Percentiles rank a stretch among this genome's conserved stretches.
Conservation (phyloP, 2,888 invertebrate genomes). For the Dichetophora obliterata region DNA sequence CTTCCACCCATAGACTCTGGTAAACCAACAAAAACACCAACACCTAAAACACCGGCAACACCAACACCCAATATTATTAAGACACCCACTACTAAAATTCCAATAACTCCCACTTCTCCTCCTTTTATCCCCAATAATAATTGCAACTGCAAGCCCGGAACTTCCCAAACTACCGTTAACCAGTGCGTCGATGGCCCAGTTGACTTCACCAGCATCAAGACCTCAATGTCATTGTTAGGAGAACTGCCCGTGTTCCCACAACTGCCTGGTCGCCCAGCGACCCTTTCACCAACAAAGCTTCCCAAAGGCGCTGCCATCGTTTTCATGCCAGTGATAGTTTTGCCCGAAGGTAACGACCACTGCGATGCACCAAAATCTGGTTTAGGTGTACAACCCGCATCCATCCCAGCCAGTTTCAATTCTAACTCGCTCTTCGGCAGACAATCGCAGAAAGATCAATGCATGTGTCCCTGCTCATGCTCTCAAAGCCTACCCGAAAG, state of each 20-base stretch:
- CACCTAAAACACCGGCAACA: neutral
- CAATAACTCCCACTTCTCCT: conserved; percentile 66
- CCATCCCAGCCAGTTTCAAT: conserved; percentile 59
- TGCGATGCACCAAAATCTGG: conserved; percentile 61
- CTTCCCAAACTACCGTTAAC: conserved; percentile 37
- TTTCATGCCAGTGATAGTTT: conserved; percentile 79
- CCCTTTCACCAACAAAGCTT: conserved; percentile 67
- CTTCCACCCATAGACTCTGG: conserved; percentile 72
- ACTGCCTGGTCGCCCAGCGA: conserved; percentile 64
- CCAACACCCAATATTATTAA: neutral
- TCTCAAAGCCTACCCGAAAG: conserved; percentile 63
- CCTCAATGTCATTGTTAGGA: conserved; percentile 65
- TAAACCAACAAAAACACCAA: conserved; percentile 52
- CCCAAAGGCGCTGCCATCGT: conserved; percentile 76
- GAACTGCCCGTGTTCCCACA: conserved; percentile 66
- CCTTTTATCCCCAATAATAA: conserved; percentile 6
- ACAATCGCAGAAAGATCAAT: conserved; percentile 59
- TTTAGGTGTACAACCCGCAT: conserved; percentile 64
- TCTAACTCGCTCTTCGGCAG: conserved; percentile 57
- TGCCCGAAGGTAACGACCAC: conserved; percentile 75
- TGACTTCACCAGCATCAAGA: conserved; percentile 64
- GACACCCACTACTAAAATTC: conserved; percentile 36
- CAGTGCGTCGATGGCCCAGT: conserved; percentile 54
- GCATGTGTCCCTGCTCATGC: conserved; percentile 68
- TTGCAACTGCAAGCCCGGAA: conserved; percentile 11